phyloP scores from a whole-genome alignment of 1,140 invertebrate genomes.

The Radopholus similis region DNA sequence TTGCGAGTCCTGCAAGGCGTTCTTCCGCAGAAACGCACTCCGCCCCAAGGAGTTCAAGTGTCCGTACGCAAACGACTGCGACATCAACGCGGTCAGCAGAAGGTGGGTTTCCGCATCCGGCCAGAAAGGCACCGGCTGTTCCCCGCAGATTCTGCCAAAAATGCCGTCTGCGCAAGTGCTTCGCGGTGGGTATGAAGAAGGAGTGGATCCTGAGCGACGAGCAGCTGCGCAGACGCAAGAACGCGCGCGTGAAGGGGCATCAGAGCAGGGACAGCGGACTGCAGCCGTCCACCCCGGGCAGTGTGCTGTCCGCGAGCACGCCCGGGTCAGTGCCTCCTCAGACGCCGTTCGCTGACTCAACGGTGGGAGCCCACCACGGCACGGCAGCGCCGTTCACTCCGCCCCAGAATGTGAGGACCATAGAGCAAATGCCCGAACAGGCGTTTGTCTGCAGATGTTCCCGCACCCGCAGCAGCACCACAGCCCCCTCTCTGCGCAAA shows the following conservation, averaged over 20 bases:
- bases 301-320: not conserved
- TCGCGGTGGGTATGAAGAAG: conserved; percentile 69
- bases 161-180: conserved; percentile 49
- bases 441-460: not conserved
- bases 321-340: not conserved
- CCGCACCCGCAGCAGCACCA: not conserved
- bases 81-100: conserved; percentile 83
- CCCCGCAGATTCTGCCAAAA: conserved; percentile 66
- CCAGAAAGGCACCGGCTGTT: conserved; percentile 63
- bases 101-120: conserved; percentile 67
- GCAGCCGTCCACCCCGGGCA: not conserved
- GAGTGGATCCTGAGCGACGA: conserved; percentile 96
- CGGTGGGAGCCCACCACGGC: not conserved
- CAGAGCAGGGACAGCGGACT: not conserved
- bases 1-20: conserved; percentile 92
- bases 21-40: conserved; percentile 85
- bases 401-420: not conserved
- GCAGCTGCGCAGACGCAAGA: conserved; percentile 71
- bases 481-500: not conserved
- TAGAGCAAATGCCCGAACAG: not conserved
- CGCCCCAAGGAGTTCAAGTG: conserved; percentile 76
- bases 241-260: conserved; percentile 74
- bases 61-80: conserved; percentile 85
- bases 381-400: not conserved
- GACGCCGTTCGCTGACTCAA: not conserved